These are phyloP conservation scores for Microcebus ravelobensis DNA, from an alignment of 2,113 vertebrate genomes.

Conservation along the genomic window DNA sequence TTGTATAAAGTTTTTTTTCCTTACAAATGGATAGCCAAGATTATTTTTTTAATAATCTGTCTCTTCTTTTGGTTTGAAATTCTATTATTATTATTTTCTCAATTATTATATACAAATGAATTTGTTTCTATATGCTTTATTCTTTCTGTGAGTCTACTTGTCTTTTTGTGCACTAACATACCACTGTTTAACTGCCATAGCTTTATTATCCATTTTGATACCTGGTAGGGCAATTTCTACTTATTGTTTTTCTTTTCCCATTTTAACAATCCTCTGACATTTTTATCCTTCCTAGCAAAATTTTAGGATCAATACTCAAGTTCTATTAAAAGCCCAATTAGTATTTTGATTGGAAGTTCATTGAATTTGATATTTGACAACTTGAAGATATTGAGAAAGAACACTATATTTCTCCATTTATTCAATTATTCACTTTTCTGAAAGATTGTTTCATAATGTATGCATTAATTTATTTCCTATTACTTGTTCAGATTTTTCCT, in stretches of 20 bases:
- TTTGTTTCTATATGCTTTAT: neutral
- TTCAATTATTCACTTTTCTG: neutral
- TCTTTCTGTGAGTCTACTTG: neutral
- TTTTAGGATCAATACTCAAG: neutral
- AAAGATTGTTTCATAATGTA: neutral
- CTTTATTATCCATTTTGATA: neutral
- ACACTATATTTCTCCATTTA: neutral
- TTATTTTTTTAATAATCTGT: neutral
- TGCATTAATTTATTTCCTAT: neutral
- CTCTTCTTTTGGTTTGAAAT: neutral
- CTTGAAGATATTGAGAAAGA: neutral
- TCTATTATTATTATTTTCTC: neutral
- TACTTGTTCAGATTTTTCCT: neutral
- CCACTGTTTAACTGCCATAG: neutral
- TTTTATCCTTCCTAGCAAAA: conserved; percentile 7
- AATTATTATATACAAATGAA: neutral
- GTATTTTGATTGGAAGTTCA: neutral
- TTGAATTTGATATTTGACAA: neutral
- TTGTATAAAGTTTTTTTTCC: neutral
- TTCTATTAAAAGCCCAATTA: neutral
- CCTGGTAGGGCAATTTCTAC: neutral
- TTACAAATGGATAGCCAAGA: neutral
- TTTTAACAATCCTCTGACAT: neutral
- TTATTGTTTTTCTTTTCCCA: neutral
- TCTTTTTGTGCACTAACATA: neutral